Percentiles rank a stretch among this genome's conserved stretches.
These are phyloP conservation scores for Stenodera caucasica DNA, from an alignment of 2,888 invertebrate genomes.

Conservation along the genomic window DNA sequence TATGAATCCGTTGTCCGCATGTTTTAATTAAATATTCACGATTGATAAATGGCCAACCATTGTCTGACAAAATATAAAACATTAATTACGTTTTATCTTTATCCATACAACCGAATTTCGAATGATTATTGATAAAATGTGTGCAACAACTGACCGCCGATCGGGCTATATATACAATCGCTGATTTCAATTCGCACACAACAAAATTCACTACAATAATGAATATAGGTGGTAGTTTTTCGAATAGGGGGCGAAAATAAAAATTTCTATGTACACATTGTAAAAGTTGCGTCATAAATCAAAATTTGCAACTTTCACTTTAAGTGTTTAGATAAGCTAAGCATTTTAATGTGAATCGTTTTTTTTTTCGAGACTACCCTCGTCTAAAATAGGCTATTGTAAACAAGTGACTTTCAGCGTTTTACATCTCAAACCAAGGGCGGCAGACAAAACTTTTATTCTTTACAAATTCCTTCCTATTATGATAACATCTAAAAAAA, in stretches of 20 bases:
- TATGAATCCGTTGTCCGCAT: constrained; percentile 57
- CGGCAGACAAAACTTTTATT: constrained; percentile 22
- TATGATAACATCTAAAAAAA: constrained; percentile 10
- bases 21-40: constrained; percentile 58
- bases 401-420: constrained; percentile 43
- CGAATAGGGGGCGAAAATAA: constrained; percentile 14
- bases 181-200: not conserved
- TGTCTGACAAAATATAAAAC: constrained; percentile 56
- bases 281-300: constrained; percentile 49
- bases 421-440: constrained; percentile 16
- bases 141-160: not conserved
- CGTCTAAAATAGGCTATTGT: constrained; percentile 46
- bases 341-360: constrained; percentile 48
- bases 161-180: constrained; percentile 41
- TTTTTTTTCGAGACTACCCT: constrained; percentile 33
- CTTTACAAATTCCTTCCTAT: constrained; percentile 24
- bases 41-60: constrained; percentile 56
- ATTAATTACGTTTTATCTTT: constrained; percentile 51
- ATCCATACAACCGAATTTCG: constrained; percentile 43
- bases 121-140: constrained; percentile 37
- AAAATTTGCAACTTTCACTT: constrained; percentile 55
- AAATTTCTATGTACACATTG: not conserved
- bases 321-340: constrained; percentile 32
- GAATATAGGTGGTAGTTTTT: no score
- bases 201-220: no score